Percentiles rank a stretch among this genome's conserved stretches.
These are phyloP conservation scores for Nemurella pictetii DNA, from an alignment of 2,888 invertebrate genomes.

Conservation along the genomic window DNA sequence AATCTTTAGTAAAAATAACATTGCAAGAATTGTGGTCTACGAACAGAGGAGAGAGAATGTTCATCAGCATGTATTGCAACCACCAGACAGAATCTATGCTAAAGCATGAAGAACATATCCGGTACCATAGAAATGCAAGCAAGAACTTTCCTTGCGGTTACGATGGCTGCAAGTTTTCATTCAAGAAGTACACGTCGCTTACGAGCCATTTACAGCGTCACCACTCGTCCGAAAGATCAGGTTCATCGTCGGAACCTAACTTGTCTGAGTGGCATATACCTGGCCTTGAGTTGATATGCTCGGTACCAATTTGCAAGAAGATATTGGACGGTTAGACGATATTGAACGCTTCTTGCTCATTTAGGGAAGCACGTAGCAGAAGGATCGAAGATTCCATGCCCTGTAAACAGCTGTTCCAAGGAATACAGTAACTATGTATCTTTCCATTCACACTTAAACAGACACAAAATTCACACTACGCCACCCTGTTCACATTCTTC, in stretches of 20 bases:
- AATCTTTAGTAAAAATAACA: no score
- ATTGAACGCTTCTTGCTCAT: neutral
- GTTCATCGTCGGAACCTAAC: neutral
- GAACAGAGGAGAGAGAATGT: no score
- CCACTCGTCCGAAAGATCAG: conserved; percentile 16
- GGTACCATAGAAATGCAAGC: no score
- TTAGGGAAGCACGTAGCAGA: neutral
- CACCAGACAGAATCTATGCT: no score
- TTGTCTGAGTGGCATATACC: neutral
- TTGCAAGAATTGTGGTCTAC: no score
- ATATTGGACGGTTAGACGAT: neutral
- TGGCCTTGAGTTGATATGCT: neutral
- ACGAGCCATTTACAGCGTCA: conserved; percentile 39
- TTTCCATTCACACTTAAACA: neutral
- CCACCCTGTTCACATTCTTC: no score
- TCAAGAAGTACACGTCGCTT: conserved; percentile 37
- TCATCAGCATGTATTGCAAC: no score
- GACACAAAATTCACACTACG: neutral
- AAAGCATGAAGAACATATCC: no score
- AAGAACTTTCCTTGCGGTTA: no score
- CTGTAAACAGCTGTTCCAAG: neutral
- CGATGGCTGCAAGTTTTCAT: conserved; percentile 8
- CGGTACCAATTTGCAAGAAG: neutral
- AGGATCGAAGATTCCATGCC: neutral
- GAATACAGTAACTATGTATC: neutral